Conservation (phyloP, 2,888 invertebrate genomes). For the Oxytorus armatus region DNA sequence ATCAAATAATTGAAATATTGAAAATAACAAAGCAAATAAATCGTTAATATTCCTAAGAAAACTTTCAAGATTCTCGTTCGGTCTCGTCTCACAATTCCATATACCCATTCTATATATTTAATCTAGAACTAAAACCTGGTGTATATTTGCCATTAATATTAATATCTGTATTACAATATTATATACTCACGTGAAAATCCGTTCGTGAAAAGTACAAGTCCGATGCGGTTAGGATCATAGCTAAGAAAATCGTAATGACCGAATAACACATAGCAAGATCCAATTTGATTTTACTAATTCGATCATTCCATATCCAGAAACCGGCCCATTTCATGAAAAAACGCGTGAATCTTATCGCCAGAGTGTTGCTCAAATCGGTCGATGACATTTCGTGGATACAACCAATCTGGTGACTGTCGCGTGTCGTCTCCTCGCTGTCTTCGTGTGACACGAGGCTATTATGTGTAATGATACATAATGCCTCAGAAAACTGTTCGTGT, state of each 20-base stretch:
- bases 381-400: conserved; percentile 20
- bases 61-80: no score
- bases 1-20: no score
- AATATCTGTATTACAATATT: no score
- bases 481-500: not conserved
- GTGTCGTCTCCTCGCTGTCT: conserved; percentile 2
- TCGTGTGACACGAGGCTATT: conserved; percentile 42
- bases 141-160: no score
- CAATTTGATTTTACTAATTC: conserved; percentile 45
- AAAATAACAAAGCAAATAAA: no score
- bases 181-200: conserved; percentile 68
- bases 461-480: conserved; percentile 42
- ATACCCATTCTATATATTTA: no score
- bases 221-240: conserved; percentile 36
- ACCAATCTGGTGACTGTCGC: conserved; percentile 30
- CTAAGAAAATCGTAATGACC: conserved; percentile 43
- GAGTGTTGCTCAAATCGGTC: conserved; percentile 32
- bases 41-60: no score
- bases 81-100: no score
- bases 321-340: conserved; percentile 69
- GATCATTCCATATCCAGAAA: conserved; percentile 64
- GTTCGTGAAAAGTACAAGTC: conserved; percentile 62
- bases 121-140: no score
- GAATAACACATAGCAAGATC: conserved; percentile 59
- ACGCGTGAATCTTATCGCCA: conserved; percentile 62